phyloP scores from a whole-genome alignment of 2,113 vertebrate genomes.

The Diadophis punctatus region DNA sequence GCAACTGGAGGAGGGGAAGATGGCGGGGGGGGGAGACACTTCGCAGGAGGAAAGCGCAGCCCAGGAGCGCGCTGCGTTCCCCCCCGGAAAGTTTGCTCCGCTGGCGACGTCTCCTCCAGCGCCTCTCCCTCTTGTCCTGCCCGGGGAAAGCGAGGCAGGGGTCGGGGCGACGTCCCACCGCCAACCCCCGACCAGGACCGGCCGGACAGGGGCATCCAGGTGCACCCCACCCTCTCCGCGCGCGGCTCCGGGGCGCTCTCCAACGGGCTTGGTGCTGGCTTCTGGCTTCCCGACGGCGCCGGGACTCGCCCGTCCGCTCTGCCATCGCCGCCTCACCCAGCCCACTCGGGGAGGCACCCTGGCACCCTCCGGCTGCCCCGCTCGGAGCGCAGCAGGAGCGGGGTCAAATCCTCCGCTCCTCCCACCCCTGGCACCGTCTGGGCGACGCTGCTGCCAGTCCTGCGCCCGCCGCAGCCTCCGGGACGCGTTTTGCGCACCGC shows the following conservation, averaged over 20 bases:
- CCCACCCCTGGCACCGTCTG: not conserved
- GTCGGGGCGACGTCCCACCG: not conserved
- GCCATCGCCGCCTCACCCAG: not conserved
- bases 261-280: not conserved
- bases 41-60: not conserved
- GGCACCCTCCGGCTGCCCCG: not conserved
- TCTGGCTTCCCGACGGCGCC: not conserved
- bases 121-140: not conserved
- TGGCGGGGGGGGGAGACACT: not conserved
- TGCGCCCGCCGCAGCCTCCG: not conserved
- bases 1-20: not conserved
- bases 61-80: not conserved
- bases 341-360: not conserved
- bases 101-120: not conserved
- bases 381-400: not conserved
- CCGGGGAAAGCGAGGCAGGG: not conserved
- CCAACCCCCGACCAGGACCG: not conserved
- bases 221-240: not conserved
- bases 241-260: not conserved
- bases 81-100: not conserved
- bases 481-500: not conserved
- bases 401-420: not conserved
- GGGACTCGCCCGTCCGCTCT: not conserved
- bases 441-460: not conserved
- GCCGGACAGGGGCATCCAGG: not conserved